A percentile compares a stretch with the other conserved stretches of the same genome.
phyloP scores from a whole-genome alignment of 2,797 vertebrate species.

The Chiroxiphia lanceolata region DNA sequence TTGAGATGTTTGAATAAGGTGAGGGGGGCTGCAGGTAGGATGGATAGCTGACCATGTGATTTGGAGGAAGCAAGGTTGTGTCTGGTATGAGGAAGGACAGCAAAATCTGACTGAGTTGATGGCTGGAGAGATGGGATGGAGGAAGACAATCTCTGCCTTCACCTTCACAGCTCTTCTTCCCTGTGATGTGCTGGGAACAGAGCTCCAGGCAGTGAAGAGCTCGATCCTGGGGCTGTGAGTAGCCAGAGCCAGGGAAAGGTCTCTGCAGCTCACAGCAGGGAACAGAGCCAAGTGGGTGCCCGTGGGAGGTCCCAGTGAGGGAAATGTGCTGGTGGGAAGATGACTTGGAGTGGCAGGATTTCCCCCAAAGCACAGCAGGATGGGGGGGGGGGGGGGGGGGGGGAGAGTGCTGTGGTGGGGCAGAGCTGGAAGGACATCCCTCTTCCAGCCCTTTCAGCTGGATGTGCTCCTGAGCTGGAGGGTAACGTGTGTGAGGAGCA shows the following conservation, averaged over 20 bases:
- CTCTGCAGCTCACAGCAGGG: neutral
- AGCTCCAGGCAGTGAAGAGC: neutral
- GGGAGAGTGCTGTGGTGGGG: neutral
- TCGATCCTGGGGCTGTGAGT: rapidly evolving
- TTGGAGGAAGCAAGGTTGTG: rapidly evolving
- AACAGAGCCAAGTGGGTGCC: neutral
- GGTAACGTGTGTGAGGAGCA: neutral
- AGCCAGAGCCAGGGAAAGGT: neutral
- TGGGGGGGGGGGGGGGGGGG: too few relatives aligned
- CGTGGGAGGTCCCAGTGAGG: neutral
- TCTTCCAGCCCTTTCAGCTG: neutral
- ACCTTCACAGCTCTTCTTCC: neutral
- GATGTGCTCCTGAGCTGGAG: neutral
- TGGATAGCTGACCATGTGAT: neutral
- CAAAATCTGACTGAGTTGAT: neutral
- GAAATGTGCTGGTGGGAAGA: neutral
- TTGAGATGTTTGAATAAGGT: neutral
- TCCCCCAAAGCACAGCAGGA: neutral
- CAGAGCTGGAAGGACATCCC: neutral
- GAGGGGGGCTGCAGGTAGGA: neutral
- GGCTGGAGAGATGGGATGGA: neutral
- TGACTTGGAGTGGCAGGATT: neutral
- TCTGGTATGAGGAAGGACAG: neutral
- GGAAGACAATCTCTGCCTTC: neutral
- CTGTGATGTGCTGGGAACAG: neutral